Percentiles rank a stretch among this genome's conserved stretches.
phyloP scores from a whole-genome alignment of 2,113 vertebrate genomes.

The Accipiter cooperii region DNA sequence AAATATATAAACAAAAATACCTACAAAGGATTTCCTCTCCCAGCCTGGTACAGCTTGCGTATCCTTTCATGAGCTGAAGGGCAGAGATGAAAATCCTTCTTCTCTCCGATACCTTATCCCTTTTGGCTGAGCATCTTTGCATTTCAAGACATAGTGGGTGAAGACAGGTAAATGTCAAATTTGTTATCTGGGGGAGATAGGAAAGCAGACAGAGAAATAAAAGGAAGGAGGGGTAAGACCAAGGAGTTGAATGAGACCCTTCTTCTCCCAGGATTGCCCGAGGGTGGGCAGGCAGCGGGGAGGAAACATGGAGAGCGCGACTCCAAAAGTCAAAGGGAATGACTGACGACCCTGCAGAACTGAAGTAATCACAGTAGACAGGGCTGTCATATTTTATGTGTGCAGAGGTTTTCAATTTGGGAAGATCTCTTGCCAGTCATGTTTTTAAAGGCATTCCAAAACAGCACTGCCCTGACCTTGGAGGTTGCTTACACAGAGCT shows the following conservation, averaged over 20 bases:
- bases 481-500: not conserved
- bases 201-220: not conserved
- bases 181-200: not conserved
- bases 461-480: not conserved
- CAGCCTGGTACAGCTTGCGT: not conserved
- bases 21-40: not conserved
- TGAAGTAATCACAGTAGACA: slow-evolving; percentile 26
- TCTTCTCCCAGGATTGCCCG: not conserved
- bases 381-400: slow-evolving; percentile 34
- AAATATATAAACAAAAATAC: not conserved
- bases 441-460: slow-evolving; percentile 2
- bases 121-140: not conserved
- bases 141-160: not conserved
- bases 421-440: not conserved
- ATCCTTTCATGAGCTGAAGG: not conserved
- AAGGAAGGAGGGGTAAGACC: not conserved
- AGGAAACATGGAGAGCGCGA: accelerated
- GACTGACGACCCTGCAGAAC: not conserved
- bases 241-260: not conserved
- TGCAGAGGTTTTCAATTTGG: not conserved
- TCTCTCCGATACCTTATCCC: not conserved
- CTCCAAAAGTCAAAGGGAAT: not conserved
- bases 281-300: not conserved
- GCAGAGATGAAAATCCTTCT: not conserved
- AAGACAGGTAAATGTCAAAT: not conserved